Evolutionary conservation across 2,113 vertebrate species (phyloP).

Genomic region (Vireo altiloquus): DNA sequence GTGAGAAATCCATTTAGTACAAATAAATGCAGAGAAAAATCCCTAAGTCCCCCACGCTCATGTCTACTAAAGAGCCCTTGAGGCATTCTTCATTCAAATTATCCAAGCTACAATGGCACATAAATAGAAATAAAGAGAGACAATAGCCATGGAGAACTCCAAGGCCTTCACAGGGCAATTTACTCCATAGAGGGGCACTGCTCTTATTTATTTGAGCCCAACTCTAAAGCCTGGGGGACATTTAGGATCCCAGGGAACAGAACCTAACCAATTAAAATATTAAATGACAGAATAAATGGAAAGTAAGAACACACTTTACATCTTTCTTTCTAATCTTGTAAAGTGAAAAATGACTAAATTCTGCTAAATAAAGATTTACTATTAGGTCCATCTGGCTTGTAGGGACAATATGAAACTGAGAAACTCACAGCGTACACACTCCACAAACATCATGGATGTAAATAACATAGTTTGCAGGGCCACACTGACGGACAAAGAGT

Average conservation of each 20-base stretch:
- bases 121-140: not conserved
- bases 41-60: not conserved
- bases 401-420: not conserved
- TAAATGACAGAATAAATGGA: not conserved
- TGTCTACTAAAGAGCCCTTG: not conserved
- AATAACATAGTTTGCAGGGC: not conserved
- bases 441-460: not conserved
- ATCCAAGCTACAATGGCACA: not conserved
- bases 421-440: not conserved
- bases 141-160: not conserved
- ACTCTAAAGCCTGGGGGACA: not conserved
- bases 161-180: not conserved
- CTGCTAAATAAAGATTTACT: not conserved
- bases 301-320: accelerated
- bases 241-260: not conserved
- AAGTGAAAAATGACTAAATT: not conserved
- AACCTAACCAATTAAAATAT: not conserved
- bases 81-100: not conserved
- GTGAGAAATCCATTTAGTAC: not conserved
- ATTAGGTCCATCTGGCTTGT: not conserved
- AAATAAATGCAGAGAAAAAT: not conserved
- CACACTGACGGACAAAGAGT: not conserved
- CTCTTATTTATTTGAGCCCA: not conserved
- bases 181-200: not conserved
- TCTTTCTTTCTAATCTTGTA: not conserved